Conservation (phyloP, 2,113 vertebrate genomes). For the Melanerpes formicivorus region DNA sequence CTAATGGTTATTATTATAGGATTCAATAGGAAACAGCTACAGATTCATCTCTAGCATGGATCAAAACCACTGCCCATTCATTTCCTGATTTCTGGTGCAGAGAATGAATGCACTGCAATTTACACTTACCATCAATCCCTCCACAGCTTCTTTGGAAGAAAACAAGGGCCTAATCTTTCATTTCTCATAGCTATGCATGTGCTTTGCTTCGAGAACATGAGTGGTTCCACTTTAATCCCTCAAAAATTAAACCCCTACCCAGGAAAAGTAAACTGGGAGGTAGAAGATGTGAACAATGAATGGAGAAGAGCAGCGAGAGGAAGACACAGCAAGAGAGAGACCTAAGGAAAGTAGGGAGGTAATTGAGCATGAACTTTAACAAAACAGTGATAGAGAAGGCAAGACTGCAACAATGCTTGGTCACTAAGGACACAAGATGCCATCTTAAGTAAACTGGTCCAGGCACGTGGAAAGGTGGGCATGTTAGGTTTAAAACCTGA, state of each 20-base stretch:
- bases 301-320: neutral
- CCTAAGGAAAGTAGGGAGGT: neutral
- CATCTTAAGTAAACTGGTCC: neutral
- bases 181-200: neutral
- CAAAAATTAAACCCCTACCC: neutral
- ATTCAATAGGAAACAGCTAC: neutral
- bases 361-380: neutral
- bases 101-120: neutral
- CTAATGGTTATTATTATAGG: neutral
- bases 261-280: neutral
- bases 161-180: neutral
- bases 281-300: neutral
- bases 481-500: neutral
- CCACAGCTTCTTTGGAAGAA: neutral
- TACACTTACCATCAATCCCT: neutral
- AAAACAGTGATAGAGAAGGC: neutral
- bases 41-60: neutral
- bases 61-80: neutral
- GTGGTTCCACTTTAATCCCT: neutral
- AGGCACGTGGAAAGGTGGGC: neutral
- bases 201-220: neutral
- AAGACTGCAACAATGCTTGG: neutral
- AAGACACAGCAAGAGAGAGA: neutral
- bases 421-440: neutral
- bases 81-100: slow-evolving; percentile 24